These are phyloP conservation scores for Nipponacmea schrenckii DNA, from an alignment of 2,888 invertebrate species.

Conservation along the genomic window DNA sequence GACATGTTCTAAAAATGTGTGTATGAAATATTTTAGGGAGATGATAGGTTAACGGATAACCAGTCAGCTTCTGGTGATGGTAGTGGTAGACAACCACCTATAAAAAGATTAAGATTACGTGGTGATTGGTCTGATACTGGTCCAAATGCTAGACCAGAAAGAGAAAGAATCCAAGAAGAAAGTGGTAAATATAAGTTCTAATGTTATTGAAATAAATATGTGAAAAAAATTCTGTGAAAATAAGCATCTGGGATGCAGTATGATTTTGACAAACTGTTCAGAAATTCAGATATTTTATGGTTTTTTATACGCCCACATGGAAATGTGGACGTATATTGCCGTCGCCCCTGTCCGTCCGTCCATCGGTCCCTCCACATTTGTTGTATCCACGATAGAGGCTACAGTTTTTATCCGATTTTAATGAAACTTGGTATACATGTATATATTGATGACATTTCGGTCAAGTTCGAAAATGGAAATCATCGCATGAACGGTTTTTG, in stretches of 20 bases:
- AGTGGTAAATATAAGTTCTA: slow-evolving; percentile 9
- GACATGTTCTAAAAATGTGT: too few species aligned
- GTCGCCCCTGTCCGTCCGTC: too few species aligned
- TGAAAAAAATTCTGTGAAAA: neutral
- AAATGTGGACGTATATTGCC: too few species aligned
- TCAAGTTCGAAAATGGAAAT: too few species aligned
- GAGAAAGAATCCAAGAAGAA: slow-evolving; percentile 42
- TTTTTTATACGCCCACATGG: too few species aligned
- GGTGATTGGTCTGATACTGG: slow-evolving; percentile 85
- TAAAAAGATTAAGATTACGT: slow-evolving; percentile 73
- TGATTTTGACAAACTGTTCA: neutral
- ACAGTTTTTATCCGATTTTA: too few species aligned
- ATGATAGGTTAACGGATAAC: neutral
- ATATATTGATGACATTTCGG: too few species aligned
- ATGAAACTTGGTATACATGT: too few species aligned
- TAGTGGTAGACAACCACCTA: slow-evolving; percentile 51
- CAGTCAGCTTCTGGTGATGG: slow-evolving; percentile 27
- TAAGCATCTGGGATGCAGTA: neutral
- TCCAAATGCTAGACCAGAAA: slow-evolving; percentile 70
- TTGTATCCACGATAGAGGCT: too few species aligned
- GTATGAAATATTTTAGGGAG: neutral
- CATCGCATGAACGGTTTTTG: too few species aligned
- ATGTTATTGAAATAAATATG: neutral
- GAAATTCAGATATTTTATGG: too few species aligned
- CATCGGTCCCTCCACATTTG: too few species aligned